These are phyloP conservation scores for Acanthopagrus latus DNA, from an alignment of 2,797 vertebrate genomes.

Conservation along the genomic window DNA sequence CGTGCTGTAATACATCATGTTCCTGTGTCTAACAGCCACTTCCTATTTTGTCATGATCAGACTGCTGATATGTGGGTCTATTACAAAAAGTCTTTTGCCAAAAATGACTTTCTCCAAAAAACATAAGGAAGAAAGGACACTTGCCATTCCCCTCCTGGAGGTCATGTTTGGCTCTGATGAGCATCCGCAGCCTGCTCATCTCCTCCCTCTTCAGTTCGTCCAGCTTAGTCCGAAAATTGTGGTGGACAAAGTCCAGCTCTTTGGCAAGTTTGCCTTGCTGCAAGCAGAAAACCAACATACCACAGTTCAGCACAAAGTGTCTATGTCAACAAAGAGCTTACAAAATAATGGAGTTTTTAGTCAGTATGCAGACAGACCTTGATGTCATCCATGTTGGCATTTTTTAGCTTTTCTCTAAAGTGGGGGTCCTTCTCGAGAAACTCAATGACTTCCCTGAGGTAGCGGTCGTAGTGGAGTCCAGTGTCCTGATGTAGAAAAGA, in stretches of 20 bases:
- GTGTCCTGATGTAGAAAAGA: slow-evolving; percentile 87
- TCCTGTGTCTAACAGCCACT: slow-evolving; percentile 17
- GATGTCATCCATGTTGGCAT: slow-evolving; percentile 94
- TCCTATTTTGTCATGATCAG: slow-evolving; percentile 5
- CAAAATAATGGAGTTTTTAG: background rate
- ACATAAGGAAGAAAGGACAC: background rate
- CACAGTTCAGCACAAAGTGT: slow-evolving; percentile 13
- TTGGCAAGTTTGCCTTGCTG: slow-evolving; percentile 93
- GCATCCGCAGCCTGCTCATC: slow-evolving; percentile 91
- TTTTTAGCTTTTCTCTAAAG: slow-evolving; percentile 94
- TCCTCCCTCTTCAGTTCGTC: slow-evolving; percentile 97
- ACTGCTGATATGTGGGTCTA: background rate
- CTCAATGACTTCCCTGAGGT: slow-evolving; percentile 95
- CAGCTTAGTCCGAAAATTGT: slow-evolving; percentile 91
- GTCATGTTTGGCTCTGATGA: slow-evolving; percentile 95
- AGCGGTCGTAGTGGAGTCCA: slow-evolving; percentile 95
- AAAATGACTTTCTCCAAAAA: background rate
- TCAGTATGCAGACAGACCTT: slow-evolving; percentile 83
- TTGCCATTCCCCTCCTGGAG: slow-evolving; percentile 85
- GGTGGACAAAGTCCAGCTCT: slow-evolving; percentile 95
- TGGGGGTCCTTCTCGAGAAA: slow-evolving; percentile 94
- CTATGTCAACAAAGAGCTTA: slow-evolving; percentile 21
- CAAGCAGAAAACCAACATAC: slow-evolving; percentile 19
- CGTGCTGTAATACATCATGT: background rate
- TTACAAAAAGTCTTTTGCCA: slow-evolving; percentile 32